Base-by-base conservation (phyloP, 2,797 vertebrate genomes). In the Xiphophorus birchmanni region DNA sequence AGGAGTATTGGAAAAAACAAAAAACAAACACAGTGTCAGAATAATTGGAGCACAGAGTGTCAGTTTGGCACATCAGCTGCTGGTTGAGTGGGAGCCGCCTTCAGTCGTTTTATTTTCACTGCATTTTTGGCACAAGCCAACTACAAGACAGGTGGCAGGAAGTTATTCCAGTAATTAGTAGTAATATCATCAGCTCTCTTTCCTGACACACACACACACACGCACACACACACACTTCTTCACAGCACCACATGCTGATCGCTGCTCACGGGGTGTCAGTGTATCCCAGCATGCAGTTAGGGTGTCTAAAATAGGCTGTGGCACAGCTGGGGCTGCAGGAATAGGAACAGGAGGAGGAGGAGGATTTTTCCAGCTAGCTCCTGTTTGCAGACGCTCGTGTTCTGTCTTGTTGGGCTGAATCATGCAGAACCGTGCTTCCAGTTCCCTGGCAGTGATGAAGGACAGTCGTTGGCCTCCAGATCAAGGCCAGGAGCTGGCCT, bases 131-230 rank as follows among this genome's bases (percentile, higher is more conserved):
- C 97, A 97, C 93, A 78, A 92, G 86, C 94, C 93, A 94, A 88
- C 89, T 91, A 89, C 90, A 92, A 96, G 97, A 97, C 97, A 98
- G 97, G 97, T 98, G 97, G 97, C 95, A 96, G 96, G 96, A 96
- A 96, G 96, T 97, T 97, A 97, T 98, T 97, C 96, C 95, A 97
- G 96, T 97, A 96, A 97, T 97, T 96, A 96, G 93, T 96, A 96
- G 97, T 97, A 97, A 97, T 97, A 96, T 96, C 97, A 96, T 96
- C 96, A 96, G 96, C 95, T 95, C 95, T 93, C 95, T 93, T 96
- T 96, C 95, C 96, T 93, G 76, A 78, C 79, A 47, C 45, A 47
- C 45, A 45, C 44, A 45, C 40, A 48, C 47, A 47, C 45, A 47
- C 44, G 2, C 44, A 13, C 47, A 56, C 79, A 80, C 76, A 76